These are phyloP conservation scores for Mormyrops boulengeri DNA, from an alignment of 2,797 vertebrate species.

Conservation along the genomic window DNA sequence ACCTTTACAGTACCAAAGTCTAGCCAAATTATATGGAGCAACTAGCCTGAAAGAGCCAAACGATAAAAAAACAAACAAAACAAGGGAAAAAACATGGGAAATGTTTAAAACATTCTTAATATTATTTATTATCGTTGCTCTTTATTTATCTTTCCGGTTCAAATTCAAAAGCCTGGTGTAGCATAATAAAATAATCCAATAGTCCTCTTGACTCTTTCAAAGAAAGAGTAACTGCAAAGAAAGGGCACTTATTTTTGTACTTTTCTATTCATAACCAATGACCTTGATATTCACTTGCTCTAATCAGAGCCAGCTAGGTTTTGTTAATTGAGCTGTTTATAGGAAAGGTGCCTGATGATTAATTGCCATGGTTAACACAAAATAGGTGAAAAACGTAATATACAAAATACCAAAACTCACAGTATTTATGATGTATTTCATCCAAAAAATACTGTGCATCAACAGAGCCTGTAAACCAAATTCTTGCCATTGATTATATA, in stretches of 20 bases:
- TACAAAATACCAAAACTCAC: too few species aligned
- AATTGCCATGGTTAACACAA: conserved; percentile 34
- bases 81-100: too few species aligned
- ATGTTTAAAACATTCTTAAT: too few species aligned
- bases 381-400: conserved; percentile 21
- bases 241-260: neutral
- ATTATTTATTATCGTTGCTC: neutral
- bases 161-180: neutral
- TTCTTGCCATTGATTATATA: neutral
- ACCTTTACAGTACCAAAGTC: too few species aligned
- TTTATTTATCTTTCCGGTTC: neutral
- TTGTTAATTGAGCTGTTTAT: conserved; percentile 25
- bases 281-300: neutral
- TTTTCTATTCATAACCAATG: neutral
- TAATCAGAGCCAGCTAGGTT: neutral
- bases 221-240: neutral
- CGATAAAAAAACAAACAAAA: too few species aligned
- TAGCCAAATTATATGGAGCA: too few species aligned
- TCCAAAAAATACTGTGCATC: neutral
- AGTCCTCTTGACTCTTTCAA: neutral
- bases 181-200: neutral
- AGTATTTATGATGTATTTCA: neutral
- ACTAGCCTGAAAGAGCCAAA: too few species aligned
- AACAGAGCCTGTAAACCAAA: neutral
- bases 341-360: conserved; percentile 16